phyloP scores from a whole-genome alignment of 1,140 invertebrate species.

The Melanaphis sacchari region DNA sequence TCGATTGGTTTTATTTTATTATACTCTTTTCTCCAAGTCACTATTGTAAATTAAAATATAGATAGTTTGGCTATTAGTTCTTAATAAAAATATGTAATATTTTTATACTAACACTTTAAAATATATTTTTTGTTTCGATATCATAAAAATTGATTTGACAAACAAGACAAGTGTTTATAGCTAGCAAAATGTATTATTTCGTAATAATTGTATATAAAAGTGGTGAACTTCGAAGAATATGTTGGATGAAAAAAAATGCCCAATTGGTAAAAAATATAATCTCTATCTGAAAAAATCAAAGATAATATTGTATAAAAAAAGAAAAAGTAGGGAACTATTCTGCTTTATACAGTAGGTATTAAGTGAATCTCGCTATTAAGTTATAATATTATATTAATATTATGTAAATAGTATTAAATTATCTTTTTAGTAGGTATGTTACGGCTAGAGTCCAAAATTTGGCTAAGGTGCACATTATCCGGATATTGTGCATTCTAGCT shows the following conservation, averaged over 20 bases:
- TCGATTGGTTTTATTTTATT: not conserved
- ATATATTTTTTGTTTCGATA: not conserved
- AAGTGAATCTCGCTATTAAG: too few relatives aligned
- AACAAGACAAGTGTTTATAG: not conserved
- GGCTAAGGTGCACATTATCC: too few relatives aligned
- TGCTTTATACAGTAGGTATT: too few relatives aligned
- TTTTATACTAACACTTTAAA: not conserved
- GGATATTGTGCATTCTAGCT: too few relatives aligned
- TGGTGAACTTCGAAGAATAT: not conserved
- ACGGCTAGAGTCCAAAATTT: too few relatives aligned
- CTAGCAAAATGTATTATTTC: not conserved
- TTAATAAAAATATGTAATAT: not conserved
- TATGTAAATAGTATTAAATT: not conserved
- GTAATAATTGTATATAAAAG: not conserved
- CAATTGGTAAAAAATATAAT: not conserved
- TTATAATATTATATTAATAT: not conserved
- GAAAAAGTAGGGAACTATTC: too few relatives aligned
- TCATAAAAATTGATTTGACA: not conserved
- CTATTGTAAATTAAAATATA: not conserved
- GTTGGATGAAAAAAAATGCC: not conserved
- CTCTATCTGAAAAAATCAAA: not conserved
- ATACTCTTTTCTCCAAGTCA: not conserved
- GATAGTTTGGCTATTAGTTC: not conserved
- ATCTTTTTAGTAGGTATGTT: rapidly evolving
- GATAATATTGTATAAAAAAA: too few relatives aligned